Evolutionary conservation across 2,888 invertebrate genomes (phyloP).

Genomic region (Chrysomela aeneicollis): DNA sequence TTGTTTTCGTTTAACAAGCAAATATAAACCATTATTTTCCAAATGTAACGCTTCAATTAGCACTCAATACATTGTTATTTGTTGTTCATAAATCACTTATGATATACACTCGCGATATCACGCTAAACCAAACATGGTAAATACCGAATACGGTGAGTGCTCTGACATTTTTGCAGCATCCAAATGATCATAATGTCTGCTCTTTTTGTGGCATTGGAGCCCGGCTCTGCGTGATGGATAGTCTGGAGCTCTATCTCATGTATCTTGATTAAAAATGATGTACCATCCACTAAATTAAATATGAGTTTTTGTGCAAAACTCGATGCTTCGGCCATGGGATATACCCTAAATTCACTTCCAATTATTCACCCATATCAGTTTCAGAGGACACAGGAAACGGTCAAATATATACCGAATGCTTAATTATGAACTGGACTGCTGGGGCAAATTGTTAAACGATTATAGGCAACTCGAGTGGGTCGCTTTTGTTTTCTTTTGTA

Average conservation of each 20-base stretch:
- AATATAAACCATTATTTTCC: too few species aligned
- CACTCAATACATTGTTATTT: too few species aligned
- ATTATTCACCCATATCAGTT: not conserved
- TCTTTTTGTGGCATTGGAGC: constrained; percentile 42
- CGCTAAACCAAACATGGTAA: not conserved
- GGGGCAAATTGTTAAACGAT: constrained; percentile 15
- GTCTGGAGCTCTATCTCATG: constrained; percentile 38
- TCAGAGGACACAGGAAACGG: not conserved
- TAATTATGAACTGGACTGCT: not conserved
- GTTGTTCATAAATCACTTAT: not conserved
- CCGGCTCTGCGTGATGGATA: constrained; percentile 40
- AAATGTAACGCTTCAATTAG: too few species aligned
- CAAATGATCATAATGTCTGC: constrained; percentile 52
- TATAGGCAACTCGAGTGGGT: constrained; percentile 33
- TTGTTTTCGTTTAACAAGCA: too few species aligned
- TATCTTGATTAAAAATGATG: constrained; percentile 47
- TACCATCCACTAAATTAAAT: constrained; percentile 30
- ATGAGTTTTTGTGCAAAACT: constrained; percentile 28
- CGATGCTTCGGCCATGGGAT: not conserved
- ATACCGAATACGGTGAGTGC: not conserved
- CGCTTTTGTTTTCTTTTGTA: constrained; percentile 36
- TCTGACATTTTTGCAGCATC: constrained; percentile 51
- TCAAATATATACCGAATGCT: too few species aligned
- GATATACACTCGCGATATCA: not conserved
- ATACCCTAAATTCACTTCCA: not conserved